These are phyloP conservation scores for Dromococcyx pavoninus DNA, from an alignment of 2,797 vertebrate genomes.

Conservation along the genomic window DNA sequence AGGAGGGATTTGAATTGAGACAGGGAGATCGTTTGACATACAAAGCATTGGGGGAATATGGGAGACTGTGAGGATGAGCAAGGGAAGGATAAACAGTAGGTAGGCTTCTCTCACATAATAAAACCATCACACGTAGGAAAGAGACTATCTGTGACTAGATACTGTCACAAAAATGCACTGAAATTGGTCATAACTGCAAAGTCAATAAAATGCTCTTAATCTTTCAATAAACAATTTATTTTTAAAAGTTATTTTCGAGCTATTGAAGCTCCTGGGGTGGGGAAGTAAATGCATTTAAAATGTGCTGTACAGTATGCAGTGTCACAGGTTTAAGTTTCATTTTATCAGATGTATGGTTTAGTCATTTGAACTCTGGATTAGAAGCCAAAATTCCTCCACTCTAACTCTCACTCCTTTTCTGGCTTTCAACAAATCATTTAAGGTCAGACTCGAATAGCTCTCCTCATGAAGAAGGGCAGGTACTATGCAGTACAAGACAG, in stretches of 20 bases:
- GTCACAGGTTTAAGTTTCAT: constrained; percentile 33
- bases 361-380: constrained; percentile 43
- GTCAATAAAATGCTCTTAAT: constrained; percentile 67
- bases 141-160: constrained; percentile 54
- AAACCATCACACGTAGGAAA: constrained; percentile 52
- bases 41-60: constrained; percentile 5
- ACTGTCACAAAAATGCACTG: constrained; percentile 44
- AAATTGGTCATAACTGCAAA: constrained; percentile 63
- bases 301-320: background rate
- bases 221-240: constrained; percentile 69
- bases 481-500: background rate
- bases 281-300: constrained; percentile 61
- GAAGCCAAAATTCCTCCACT: constrained; percentile 36
- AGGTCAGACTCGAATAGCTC: constrained; percentile 12
- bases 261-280: constrained; percentile 27
- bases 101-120: constrained; percentile 52
- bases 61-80: background rate
- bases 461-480: background rate
- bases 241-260: constrained; percentile 56
- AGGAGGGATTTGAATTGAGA: constrained; percentile 48
- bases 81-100: constrained; percentile 42
- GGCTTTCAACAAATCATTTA: constrained; percentile 27
- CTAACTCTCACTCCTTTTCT: background rate
- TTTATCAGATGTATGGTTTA: constrained; percentile 49
- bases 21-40: background rate